Conservation (phyloP, 2,888 invertebrate genomes). For the Punctoribates punctum region DNA sequence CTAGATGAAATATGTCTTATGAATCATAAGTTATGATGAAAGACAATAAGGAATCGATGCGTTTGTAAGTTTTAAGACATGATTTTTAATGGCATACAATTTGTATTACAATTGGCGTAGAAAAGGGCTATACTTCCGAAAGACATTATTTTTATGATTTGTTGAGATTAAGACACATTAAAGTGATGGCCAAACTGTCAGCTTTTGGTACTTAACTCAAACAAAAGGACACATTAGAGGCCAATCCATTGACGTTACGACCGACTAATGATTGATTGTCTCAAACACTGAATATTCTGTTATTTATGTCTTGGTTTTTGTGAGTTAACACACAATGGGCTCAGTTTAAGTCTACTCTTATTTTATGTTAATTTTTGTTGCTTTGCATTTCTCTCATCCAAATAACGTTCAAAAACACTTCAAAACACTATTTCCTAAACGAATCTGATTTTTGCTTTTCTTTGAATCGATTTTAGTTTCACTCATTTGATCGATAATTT, state of each 20-base stretch:
- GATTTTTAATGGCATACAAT: neutral
- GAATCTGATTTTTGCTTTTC: constrained; percentile 10
- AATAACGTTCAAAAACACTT: neutral
- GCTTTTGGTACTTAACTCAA: neutral
- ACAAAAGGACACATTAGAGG: constrained; percentile 21
- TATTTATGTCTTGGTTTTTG: neutral
- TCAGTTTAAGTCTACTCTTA: neutral
- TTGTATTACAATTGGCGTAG: neutral
- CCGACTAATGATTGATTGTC: constrained; percentile 15
- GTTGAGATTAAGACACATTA: constrained; percentile 30
- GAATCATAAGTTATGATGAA: no score
- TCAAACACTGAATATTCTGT: constrained; percentile 9
- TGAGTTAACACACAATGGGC: neutral
- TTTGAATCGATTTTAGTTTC: neutral
- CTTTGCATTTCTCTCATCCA: neutral
- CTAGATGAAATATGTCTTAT: neutral
- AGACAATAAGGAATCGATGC: neutral
- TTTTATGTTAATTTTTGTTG: neutral
- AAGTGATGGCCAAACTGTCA: constrained; percentile 20
- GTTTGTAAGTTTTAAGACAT: neutral
- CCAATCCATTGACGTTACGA: neutral
- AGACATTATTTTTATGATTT: constrained; percentile 12
- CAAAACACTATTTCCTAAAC: neutral
- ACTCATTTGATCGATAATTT: neutral
- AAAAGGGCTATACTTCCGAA: neutral